phyloP scores from a whole-genome alignment of 2,113 vertebrate genomes.

The Coptodon bakossiorum region DNA sequence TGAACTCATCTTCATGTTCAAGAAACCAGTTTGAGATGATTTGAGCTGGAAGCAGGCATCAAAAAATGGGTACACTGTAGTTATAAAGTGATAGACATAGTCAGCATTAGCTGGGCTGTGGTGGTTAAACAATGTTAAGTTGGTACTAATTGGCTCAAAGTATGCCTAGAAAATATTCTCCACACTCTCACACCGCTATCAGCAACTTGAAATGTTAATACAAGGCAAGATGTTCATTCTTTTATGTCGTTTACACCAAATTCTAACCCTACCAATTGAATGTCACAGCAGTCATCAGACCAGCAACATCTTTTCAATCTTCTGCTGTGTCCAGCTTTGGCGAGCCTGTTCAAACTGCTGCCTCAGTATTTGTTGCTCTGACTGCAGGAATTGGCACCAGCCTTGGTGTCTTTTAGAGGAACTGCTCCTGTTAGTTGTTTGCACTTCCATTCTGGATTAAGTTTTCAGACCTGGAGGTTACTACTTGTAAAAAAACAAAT shows the following conservation, averaged over 20 bases:
- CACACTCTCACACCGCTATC: background rate
- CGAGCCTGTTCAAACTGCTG: accelerated
- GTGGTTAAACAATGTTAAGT: background rate
- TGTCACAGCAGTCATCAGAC: background rate
- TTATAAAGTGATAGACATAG: background rate
- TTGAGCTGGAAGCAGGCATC: background rate
- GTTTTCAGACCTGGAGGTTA: background rate
- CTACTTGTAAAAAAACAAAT: background rate
- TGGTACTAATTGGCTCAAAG: accelerated
- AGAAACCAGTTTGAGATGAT: background rate
- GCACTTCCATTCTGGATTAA: accelerated
- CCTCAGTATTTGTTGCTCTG: background rate
- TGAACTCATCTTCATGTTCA: background rate
- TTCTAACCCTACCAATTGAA: background rate
- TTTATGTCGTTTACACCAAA: accelerated
- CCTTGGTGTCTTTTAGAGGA: background rate
- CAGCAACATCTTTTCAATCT: background rate
- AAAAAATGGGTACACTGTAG: background rate
- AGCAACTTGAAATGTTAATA: background rate
- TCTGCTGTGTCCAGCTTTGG: background rate
- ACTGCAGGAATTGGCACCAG: accelerated
- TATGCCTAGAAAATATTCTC: background rate
- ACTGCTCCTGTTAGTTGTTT: background rate
- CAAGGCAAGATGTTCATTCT: accelerated
- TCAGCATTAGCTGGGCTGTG: background rate